Percentiles rank a stretch among this genome's conserved stretches.
phyloP scores from a whole-genome alignment of 2,888 invertebrate genomes.

The Watsonalla binaria region DNA sequence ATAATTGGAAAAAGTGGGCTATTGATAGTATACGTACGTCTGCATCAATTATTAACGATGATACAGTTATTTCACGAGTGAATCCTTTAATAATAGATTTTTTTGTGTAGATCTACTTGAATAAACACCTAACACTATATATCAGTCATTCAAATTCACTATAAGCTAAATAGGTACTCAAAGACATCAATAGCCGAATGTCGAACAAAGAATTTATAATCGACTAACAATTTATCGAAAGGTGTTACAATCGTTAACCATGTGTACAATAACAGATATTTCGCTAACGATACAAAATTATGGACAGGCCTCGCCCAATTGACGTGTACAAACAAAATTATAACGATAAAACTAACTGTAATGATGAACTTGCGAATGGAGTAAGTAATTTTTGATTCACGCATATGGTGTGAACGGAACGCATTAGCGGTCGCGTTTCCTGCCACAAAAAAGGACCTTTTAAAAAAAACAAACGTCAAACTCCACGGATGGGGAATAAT shows the following conservation, averaged over 20 bases:
- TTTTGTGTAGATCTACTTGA: too few relatives aligned
- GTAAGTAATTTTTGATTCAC: constrained; percentile 50
- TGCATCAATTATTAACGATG: neutral
- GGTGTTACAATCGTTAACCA: constrained; percentile 40
- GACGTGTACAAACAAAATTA: constrained; percentile 59
- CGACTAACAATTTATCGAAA: constrained; percentile 41
- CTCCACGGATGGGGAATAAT: neutral
- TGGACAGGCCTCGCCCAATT: constrained; percentile 23
- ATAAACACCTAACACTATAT: too few relatives aligned
- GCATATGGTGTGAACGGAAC: constrained; percentile 62
- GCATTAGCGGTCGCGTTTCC: constrained; percentile 55
- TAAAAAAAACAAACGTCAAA: constrained; percentile 17
- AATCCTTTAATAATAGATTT: too few relatives aligned
- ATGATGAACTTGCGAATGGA: constrained; percentile 32
- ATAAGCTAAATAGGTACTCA: too few relatives aligned
- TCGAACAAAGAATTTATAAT: constrained; percentile 16
- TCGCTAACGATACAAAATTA: constrained; percentile 61
- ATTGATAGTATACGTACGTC: neutral
- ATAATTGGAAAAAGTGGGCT: constrained; percentile 5
- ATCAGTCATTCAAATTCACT: too few relatives aligned
- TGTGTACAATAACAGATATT: constrained; percentile 39
- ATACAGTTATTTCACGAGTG: neutral
- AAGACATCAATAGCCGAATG: too few relatives aligned
- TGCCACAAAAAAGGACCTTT: constrained; percentile 35
- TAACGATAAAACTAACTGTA: constrained; percentile 43